phyloP scores from a whole-genome alignment of 2,113 vertebrate genomes.

The Formicarius rufipectus region DNA sequence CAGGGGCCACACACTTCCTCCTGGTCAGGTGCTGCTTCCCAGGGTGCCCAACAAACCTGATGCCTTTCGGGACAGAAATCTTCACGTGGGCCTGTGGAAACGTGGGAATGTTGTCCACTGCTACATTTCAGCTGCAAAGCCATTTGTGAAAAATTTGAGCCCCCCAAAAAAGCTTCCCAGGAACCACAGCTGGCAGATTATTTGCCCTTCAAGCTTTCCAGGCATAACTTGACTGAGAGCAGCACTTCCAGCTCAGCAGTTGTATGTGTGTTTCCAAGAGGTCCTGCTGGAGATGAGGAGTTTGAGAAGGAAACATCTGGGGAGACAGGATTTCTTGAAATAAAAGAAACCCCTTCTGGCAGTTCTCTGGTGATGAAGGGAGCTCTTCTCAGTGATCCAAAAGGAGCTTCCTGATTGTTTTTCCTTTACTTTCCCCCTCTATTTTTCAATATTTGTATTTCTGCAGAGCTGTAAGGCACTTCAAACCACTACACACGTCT shows the following conservation, averaged over 20 bases:
- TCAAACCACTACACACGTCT: not conserved
- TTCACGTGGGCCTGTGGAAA: conserved; percentile 86
- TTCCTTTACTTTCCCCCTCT: not conserved
- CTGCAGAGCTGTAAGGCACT: not conserved
- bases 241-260: not conserved
- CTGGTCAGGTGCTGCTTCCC: conserved; percentile 88
- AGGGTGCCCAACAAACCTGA: conserved; percentile 89
- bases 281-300: not conserved
- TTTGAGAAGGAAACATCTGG: not conserved
- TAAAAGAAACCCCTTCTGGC: not conserved
- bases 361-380: not conserved
- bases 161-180: not conserved
- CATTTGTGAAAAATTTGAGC: not conserved
- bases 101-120: not conserved
- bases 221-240: not conserved
- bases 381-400: not conserved
- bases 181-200: not conserved
- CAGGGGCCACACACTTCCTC: conserved; percentile 85
- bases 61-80: conserved; percentile 87
- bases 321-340: not conserved
- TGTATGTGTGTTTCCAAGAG: not conserved
- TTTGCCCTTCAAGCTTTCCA: not conserved
- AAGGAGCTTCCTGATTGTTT: not conserved
- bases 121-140: not conserved
- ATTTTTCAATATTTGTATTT: no score